phyloP scores from a whole-genome alignment of 2,113 vertebrate genomes.

The Nycticryphes semicollaris region DNA sequence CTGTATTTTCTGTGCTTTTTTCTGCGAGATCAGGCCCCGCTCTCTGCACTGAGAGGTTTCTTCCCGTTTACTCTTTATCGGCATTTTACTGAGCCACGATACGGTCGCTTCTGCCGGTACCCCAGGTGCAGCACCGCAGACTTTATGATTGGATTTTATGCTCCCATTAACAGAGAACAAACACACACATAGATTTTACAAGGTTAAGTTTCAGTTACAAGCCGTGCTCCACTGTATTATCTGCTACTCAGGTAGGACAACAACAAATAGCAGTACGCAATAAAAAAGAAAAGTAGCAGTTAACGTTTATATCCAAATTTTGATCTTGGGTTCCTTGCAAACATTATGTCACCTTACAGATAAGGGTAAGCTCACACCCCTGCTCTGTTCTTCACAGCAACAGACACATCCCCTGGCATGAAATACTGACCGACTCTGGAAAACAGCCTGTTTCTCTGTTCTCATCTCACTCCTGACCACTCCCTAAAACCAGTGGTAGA shows the following conservation, averaged over 20 bases:
- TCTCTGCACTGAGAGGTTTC: neutral
- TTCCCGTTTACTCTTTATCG: neutral
- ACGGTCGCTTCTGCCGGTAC: neutral
- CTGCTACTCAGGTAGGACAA: constrained; percentile 19
- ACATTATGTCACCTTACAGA: neutral
- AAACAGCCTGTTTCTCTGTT: neutral
- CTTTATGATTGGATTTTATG: constrained; percentile 68
- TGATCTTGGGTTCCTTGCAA: neutral
- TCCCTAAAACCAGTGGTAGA: neutral
- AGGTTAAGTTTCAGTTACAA: constrained; percentile 73
- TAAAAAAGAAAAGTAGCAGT: constrained; percentile 12
- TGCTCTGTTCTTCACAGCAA: neutral
- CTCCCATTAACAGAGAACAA: constrained; percentile 72
- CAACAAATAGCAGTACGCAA: neutral
- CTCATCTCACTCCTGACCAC: neutral
- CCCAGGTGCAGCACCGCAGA: constrained; percentile 44
- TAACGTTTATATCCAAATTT: neutral
- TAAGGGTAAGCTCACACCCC: neutral
- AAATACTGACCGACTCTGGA: neutral
- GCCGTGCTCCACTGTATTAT: constrained; percentile 41
- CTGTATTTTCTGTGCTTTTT: neutral
- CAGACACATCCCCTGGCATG: neutral
- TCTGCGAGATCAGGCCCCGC: neutral
- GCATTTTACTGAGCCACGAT: neutral
- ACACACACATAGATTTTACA: constrained; percentile 68